A percentile compares a stretch with the other conserved stretches of the same genome.
Evolutionary conservation across 1,140 invertebrate genomes (phyloP).

Genomic region (Mizuhopecten yessoensis): DNA sequence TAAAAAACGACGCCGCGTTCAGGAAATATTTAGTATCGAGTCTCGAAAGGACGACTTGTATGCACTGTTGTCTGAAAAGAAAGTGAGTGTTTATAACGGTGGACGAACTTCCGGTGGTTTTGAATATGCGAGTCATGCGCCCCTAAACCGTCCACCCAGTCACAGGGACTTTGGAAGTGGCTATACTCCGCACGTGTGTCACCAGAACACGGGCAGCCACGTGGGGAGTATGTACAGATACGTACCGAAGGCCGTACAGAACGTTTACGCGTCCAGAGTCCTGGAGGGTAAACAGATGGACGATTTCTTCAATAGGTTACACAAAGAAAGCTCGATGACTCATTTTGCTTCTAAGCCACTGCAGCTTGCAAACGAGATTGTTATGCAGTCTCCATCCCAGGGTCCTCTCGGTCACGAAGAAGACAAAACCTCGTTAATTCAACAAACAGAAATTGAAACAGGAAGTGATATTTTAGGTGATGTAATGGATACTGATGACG

Average conservation of each 20-base stretch:
- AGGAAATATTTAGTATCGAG: constrained; percentile 58
- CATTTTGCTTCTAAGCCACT: constrained; percentile 51
- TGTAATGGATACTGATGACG: background rate
- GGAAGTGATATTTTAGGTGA: constrained; percentile 46
- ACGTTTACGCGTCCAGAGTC: constrained; percentile 65
- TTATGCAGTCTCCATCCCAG: constrained; percentile 18
- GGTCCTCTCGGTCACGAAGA: constrained; percentile 15
- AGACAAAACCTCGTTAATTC: constrained; percentile 42
- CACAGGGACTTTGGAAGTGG: constrained; percentile 54
- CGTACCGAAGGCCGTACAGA: constrained; percentile 68
- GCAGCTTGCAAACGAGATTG: constrained; percentile 10
- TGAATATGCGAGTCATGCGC: background rate
- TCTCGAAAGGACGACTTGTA: background rate
- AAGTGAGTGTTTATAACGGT: background rate
- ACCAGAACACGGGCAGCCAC: background rate
- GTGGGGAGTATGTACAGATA: constrained; percentile 71
- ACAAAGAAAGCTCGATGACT: constrained; percentile 55
- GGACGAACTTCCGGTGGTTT: background rate
- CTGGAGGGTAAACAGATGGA: constrained; percentile 67
- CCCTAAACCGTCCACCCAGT: background rate
- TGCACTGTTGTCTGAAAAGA: background rate
- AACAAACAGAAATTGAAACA: constrained; percentile 49
- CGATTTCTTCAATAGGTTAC: constrained; percentile 63
- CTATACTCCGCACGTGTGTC: constrained; percentile 50
- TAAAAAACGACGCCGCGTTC: constrained; percentile 60